These are phyloP conservation scores for Dicerorhinus sumatrensis DNA, from an alignment of 2,113 vertebrate genomes.

Conservation along the genomic window DNA sequence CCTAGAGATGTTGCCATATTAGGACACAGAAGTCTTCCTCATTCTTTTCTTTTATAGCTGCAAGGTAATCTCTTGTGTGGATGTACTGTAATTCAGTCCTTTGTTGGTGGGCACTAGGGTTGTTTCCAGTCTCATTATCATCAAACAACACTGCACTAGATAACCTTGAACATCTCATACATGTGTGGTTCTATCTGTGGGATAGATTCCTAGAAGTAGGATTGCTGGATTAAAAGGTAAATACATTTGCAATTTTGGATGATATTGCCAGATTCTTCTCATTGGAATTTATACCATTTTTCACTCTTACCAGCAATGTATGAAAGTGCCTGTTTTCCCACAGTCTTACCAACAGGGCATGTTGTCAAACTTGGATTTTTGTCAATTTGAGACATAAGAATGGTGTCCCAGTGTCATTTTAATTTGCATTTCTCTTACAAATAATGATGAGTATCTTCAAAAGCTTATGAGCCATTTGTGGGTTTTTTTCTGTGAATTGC, in stretches of 20 bases:
- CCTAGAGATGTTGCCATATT: neutral
- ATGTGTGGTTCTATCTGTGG: neutral
- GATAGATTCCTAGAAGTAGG: neutral
- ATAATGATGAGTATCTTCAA: neutral
- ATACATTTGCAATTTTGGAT: constrained; percentile 22
- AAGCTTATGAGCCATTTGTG: neutral
- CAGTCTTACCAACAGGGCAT: constrained; percentile 4
- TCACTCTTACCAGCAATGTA: neutral
- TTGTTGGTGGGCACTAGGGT: neutral
- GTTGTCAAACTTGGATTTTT: constrained; percentile 34
- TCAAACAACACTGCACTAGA: neutral
- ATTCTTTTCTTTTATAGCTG: neutral
- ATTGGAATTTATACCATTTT: constrained; percentile 5
- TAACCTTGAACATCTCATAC: constrained; percentile 10
- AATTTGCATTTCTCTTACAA: constrained; percentile 60
- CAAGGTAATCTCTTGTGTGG: neutral
- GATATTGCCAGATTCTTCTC: constrained; percentile 14
- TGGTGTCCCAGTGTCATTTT: neutral
- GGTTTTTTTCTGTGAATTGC: constrained; percentile 11
- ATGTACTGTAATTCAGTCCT: neutral
- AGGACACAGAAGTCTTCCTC: neutral
- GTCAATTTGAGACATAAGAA: constrained; percentile 6
- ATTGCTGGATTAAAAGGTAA: constrained; percentile 18
- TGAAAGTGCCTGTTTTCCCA: neutral
- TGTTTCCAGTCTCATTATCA: neutral